phyloP scores from a whole-genome alignment of 2,888 invertebrate species.

The Drosophila eohydei region DNA sequence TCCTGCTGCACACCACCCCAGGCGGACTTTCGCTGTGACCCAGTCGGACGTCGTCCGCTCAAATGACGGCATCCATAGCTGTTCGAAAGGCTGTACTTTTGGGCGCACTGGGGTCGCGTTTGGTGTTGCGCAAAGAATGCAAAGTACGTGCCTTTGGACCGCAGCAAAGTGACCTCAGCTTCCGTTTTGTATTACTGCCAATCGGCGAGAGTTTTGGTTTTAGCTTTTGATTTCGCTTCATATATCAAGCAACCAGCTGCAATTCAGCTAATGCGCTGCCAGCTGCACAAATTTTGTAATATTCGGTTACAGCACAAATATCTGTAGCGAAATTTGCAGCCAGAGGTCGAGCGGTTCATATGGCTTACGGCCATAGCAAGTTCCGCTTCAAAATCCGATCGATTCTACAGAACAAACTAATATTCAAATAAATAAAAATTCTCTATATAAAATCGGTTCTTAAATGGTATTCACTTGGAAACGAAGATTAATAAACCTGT shows the following conservation, averaged over 20 bases:
- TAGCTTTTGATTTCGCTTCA: slow-evolving; percentile 12
- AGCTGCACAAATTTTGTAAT: slow-evolving; percentile 8
- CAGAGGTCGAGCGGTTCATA: slow-evolving; percentile 3
- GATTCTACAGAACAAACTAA: no score
- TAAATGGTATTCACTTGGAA: no score
- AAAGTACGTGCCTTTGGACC: slow-evolving; percentile 42
- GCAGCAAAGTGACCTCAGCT: slow-evolving; percentile 40
- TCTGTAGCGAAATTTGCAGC: background rate
- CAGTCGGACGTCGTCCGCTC: slow-evolving; percentile 3
- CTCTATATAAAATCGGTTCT: no score
- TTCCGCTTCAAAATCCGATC: background rate
- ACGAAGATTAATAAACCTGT: no score
- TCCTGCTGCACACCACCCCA: background rate
- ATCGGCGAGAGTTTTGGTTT: slow-evolving; percentile 19
- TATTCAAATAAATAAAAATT: no score
- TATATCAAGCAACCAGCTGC: slow-evolving; percentile 26
- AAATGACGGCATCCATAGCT: background rate
- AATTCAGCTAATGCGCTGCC: slow-evolving; percentile 7
- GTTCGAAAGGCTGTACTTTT: no score
- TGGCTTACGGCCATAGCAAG: background rate
- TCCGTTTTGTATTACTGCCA: slow-evolving; percentile 40
- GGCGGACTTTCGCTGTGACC: background rate
- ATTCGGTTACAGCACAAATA: slow-evolving; percentile 4
- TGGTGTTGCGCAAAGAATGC: slow-evolving; percentile 30
- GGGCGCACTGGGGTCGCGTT: no score